Evolutionary conservation across 2,888 invertebrate species (phyloP), one percentile per base, ranked within the genome.

Genomic region (Hydriomena furcata): DNA sequence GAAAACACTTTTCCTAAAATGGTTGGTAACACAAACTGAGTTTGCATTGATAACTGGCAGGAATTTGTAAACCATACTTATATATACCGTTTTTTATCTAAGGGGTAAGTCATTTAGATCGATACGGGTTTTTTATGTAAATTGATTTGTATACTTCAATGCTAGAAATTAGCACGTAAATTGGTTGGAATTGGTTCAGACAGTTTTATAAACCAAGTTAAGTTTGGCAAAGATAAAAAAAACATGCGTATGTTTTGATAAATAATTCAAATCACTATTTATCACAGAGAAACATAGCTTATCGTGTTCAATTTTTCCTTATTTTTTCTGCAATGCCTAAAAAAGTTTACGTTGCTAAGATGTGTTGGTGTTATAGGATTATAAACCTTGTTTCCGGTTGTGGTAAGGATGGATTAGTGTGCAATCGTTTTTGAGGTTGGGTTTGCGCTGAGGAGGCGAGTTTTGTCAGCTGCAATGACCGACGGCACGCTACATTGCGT

Each of bases 401-500:
- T 36, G 41, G 52, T 62, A 68, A 66, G 66, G 66, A 55, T 65
- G 65, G 62, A 65, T 54, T 69, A 57, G 63, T 59, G 56, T 63
- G 61, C 72, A 67, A 65, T 71, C 66, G 69, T 70, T 71, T 80
- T 75, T 71, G 71, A 71, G 70, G 73, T 63, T 72, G 71, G 66
- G 56, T 69, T 74, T 72, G 70, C 68, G 68, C 76, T 71, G 71
- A 65, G 63, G 71, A 69, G 68, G 73, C 67, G 68, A 74, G 74
- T 71, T 73, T 65, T 68, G 35, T 69, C 70, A 60, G 60, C 40
- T 45, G 66, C 68, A 85, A 61, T 75, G 66, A 58, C 82, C 82
- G 80, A 35, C 82, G 81, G 81, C 89, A 89, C 85, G 89, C 85
- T 37, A 89, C 42, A 2, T 88, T 49, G 87, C 89, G 88, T 89